phyloP scores from a whole-genome alignment of 2,113 vertebrate species.

The Cebidichthys violaceus region DNA sequence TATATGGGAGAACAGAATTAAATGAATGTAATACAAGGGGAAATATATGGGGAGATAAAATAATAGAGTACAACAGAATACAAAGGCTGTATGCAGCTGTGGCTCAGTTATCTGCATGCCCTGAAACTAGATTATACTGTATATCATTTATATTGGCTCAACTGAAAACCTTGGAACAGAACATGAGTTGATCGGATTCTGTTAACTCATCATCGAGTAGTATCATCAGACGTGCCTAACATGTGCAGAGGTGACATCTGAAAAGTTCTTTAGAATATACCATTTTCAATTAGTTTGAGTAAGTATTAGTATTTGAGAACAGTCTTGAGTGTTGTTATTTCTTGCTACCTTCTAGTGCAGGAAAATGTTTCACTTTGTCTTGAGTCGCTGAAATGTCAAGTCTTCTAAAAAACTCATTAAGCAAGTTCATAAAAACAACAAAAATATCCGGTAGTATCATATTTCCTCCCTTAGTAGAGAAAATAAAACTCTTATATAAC shows the following conservation, averaged over 20 bases:
- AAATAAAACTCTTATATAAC: background rate
- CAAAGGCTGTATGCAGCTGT: background rate
- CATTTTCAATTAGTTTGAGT: background rate
- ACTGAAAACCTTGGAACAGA: background rate
- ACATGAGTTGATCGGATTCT: background rate
- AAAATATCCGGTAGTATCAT: background rate
- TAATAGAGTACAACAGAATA: background rate
- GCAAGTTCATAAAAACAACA: background rate
- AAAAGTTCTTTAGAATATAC: background rate
- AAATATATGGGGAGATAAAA: background rate
- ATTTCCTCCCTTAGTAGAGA: background rate
- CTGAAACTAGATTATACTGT: background rate
- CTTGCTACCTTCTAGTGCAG: background rate
- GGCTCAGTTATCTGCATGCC: background rate
- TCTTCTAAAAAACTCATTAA: background rate
- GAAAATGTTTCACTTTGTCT: background rate
- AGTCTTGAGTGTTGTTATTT: background rate
- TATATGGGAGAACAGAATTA: constrained; percentile 14
- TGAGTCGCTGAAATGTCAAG: background rate
- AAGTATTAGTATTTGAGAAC: background rate
- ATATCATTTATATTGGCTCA: background rate
- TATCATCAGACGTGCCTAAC: background rate
- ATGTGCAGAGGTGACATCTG: background rate
- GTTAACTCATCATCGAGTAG: background rate
- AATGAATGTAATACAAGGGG: constrained; percentile 35